Evolutionary conservation across 2,113 vertebrate species (phyloP), one percentile per base, ranked within the genome.

Genomic region (Trematocara stigmaticum): DNA sequence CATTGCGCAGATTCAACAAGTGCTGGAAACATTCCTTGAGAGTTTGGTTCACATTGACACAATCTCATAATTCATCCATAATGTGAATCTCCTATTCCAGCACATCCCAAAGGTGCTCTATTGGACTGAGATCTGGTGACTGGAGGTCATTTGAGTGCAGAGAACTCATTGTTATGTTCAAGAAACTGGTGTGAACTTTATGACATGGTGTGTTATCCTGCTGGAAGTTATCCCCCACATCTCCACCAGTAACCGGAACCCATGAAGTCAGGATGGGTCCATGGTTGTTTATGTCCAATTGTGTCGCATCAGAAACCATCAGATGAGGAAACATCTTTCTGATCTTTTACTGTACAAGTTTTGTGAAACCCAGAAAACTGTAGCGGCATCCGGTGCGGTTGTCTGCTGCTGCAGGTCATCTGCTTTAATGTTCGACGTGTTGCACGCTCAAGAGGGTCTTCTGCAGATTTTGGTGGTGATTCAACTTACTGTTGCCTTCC

Each of bases 341-440:
- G 38, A 40, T 69, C 64, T 42, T 69, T 40, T 42, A 64, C 10
- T 69, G 35, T 42, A 13, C 64, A 69, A 3, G 1, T 69, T 69
- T 69, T 40, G 11, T 69, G 38, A 42, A 23, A 23, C 38, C 38
- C 2, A 40, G 64, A 0, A 42, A 42, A 23, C n/a, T 69, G n/a
- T 40, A 42, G 61, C 4, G 3, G 34, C 35, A 40, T 40, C 18
- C 0, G n/a, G 6, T 66, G 35, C 1, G 3, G 35, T 40, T 23
- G n/a, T 69, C 11, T 69, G 3, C 61, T 3, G 3, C 18, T 40
- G 64, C 38, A 69, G n/a, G 35, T 40, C 0, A 23, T 69, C 38
- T 69, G n/a, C 35, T 69, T 64, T 40, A 69, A 42, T 23, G n/a
- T 15, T 69, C 0, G 0, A 42, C 7, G 3, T 42, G 0, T 69